Evolutionary conservation across 2,797 vertebrate species (phyloP).

Genomic region (Caiman crocodilus): DNA sequence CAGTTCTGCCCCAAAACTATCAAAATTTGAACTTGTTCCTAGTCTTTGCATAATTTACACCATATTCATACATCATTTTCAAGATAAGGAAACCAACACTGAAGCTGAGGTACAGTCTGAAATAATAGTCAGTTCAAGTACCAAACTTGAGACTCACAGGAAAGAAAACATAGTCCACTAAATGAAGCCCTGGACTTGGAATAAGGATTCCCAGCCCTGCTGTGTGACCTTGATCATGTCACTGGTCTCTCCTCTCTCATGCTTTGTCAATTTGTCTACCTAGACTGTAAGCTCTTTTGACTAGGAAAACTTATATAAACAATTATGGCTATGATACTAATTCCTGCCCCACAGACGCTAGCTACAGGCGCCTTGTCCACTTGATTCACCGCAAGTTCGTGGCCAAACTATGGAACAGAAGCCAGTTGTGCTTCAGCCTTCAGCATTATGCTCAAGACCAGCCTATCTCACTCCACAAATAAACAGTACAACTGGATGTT

Average conservation of each 20-base stretch:
- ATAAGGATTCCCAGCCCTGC: neutral
- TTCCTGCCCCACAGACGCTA: neutral
- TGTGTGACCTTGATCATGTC: neutral
- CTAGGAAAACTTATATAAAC: neutral
- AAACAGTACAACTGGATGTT: neutral
- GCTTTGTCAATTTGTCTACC: fast-evolving
- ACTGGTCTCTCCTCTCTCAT: neutral
- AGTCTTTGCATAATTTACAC: neutral
- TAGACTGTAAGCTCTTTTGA: fast-evolving
- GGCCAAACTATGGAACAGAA: neutral
- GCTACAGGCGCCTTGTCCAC: neutral
- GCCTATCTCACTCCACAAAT: neutral
- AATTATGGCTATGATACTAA: too few relatives aligned
- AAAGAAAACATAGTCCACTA: neutral
- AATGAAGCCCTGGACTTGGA: fast-evolving
- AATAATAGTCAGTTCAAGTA: neutral
- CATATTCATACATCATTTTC: neutral
- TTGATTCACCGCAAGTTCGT: neutral
- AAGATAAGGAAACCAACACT: constrained; percentile 4
- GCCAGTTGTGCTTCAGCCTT: neutral
- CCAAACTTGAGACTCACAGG: neutral
- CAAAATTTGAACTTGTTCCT: neutral
- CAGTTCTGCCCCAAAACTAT: neutral
- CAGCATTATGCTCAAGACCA: neutral
- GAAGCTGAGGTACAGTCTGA: neutral